Conservation (phyloP, 2,888 invertebrate genomes). For the Ornithoptera alexandrae region DNA sequence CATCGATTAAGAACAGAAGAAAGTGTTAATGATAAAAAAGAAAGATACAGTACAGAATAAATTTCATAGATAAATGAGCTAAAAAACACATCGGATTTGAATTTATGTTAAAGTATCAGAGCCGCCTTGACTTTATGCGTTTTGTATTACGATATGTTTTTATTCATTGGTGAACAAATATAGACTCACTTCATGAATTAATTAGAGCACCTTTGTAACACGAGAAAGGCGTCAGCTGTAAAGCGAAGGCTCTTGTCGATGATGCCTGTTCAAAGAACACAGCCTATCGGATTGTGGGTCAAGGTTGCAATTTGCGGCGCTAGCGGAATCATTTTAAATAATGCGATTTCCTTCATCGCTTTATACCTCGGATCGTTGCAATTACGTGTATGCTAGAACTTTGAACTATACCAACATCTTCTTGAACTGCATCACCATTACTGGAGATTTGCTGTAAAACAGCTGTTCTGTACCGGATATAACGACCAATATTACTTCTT, state of each 20-base stretch:
- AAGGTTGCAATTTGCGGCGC: conserved; percentile 35
- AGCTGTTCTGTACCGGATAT: too few relatives aligned
- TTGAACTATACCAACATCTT: background rate
- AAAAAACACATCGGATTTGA: background rate
- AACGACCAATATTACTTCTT: too few relatives aligned
- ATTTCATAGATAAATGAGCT: too few relatives aligned
- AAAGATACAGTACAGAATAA: too few relatives aligned
- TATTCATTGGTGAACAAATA: background rate
- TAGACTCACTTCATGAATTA: conserved; percentile 11
- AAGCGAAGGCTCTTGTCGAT: conserved; percentile 16
- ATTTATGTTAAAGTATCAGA: background rate
- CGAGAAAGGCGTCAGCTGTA: conserved; percentile 21
- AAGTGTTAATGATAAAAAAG: too few relatives aligned
- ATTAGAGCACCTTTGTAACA: conserved; percentile 10
- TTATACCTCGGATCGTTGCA: conserved; percentile 9
- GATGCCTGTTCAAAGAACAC: conserved; percentile 19
- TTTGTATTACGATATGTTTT: background rate
- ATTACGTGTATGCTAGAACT: background rate
- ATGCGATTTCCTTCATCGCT: conserved; percentile 15
- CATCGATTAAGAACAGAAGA: too few relatives aligned
- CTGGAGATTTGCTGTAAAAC: too few relatives aligned
- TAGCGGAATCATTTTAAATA: conserved; percentile 19
- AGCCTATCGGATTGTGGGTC: conserved; percentile 25
- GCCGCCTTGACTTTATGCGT: background rate
- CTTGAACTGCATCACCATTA: background rate